phyloP scores from a whole-genome alignment of 2,888 invertebrate species.

The Eucera pruinosa region DNA sequence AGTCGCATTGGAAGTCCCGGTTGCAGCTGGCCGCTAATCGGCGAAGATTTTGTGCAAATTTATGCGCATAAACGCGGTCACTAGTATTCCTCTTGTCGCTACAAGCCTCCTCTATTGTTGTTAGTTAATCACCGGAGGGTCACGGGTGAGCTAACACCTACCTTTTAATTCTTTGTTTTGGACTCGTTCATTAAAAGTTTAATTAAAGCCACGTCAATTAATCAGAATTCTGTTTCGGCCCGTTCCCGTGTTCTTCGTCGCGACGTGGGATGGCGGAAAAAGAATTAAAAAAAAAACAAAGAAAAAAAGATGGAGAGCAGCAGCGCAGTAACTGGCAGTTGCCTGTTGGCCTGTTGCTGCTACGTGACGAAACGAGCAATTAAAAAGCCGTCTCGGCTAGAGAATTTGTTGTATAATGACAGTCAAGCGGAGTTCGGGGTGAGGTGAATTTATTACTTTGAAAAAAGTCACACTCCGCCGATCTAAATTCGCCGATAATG shows the following conservation, averaged over 20 bases:
- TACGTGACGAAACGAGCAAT: constrained; percentile 56
- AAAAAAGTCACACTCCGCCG: not conserved
- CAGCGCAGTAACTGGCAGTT: constrained; percentile 39
- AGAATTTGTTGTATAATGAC: constrained; percentile 33
- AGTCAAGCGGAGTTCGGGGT: not conserved
- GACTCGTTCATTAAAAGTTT: constrained; percentile 70
- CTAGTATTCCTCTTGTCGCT: constrained; percentile 24
- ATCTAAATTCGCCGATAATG: not conserved
- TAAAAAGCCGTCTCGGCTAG: constrained; percentile 39
- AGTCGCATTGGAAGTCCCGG: not conserved
- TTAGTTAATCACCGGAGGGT: constrained; percentile 62
- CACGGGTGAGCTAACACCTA: constrained; percentile 46
- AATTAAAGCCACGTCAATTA: constrained; percentile 70
- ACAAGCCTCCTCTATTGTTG: constrained; percentile 36
- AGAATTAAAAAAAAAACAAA: not conserved
- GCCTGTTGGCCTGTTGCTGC: constrained; percentile 43
- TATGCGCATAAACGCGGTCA: constrained; percentile 53
- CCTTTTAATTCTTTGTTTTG: constrained; percentile 56
- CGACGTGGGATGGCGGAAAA: not conserved
- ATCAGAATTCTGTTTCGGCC: constrained; percentile 65
- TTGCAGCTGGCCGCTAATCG: constrained; percentile 31
- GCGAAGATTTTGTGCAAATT: constrained; percentile 57
- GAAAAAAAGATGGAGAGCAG: constrained; percentile 1
- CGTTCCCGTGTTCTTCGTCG: constrained; percentile 15
- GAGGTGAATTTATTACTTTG: constrained; percentile 7